phyloP scores from a whole-genome alignment of 92 coral and sea anemone genomes.

The Chrysogorgia sp. region DNA sequence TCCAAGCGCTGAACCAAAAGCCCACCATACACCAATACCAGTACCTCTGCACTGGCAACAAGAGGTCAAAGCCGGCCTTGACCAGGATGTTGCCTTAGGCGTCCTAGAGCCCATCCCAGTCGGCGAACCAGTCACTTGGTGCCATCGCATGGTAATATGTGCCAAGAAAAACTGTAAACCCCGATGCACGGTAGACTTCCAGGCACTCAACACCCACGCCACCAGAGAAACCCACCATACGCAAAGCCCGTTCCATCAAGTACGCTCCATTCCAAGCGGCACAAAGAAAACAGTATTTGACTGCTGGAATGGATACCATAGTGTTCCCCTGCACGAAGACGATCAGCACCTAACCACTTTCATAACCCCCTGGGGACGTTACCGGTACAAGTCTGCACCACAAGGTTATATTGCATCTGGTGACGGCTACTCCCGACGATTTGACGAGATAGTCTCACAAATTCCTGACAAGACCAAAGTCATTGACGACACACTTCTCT shows the following conservation, averaged over 20 bases:
- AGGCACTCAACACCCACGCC: too few relatives aligned
- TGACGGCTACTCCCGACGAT: slow-evolving; percentile 60
- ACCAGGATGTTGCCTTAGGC: slow-evolving; percentile 34
- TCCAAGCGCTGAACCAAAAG: slow-evolving; percentile 50
- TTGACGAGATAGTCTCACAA: slow-evolving; percentile 61
- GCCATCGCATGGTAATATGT: slow-evolving; percentile 46
- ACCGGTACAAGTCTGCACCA: slow-evolving; percentile 71
- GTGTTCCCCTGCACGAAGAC: slow-evolving; percentile 58
- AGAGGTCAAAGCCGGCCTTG: slow-evolving; percentile 35
- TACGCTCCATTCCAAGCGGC: slow-evolving; percentile 36
- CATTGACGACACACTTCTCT: slow-evolving; percentile 14
- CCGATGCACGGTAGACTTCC: slow-evolving; percentile 13
- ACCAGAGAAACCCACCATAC: slow-evolving; percentile 60
- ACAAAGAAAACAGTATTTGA: slow-evolving; percentile 7
- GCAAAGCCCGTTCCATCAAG: slow-evolving; percentile 12
- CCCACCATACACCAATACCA: slow-evolving; percentile 60
- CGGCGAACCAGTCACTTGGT: slow-evolving; percentile 36
- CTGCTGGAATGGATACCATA: slow-evolving; percentile 18
- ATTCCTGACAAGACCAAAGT: not conserved
- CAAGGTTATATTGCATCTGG: slow-evolving; percentile 66
- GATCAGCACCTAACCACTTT: slow-evolving; percentile 68
- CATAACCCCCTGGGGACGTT: slow-evolving; percentile 70
- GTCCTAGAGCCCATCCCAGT: slow-evolving; percentile 45
- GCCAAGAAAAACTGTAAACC: too few relatives aligned
- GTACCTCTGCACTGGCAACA: slow-evolving; percentile 46